Evolutionary conservation across 2,113 vertebrate genomes (phyloP), one percentile per base, ranked within the genome.

Genomic region (Macrotus californicus): DNA sequence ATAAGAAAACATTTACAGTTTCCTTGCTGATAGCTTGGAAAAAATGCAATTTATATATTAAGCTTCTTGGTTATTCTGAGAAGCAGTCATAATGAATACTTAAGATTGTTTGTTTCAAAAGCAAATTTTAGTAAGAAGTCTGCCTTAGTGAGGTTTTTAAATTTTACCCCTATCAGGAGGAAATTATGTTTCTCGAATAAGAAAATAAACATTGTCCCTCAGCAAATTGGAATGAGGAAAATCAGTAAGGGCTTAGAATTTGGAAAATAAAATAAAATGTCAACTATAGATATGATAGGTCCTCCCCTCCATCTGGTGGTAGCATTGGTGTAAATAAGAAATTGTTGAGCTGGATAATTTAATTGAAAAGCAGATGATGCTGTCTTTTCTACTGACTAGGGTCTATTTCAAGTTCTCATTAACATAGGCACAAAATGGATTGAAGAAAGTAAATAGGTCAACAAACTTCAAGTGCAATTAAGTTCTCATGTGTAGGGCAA

Each of bases 371-470:
- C 73, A 92, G 89, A 85, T 93, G 87, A 96, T 70, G 61, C 83
- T 50, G 15, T 89, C 84, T 95, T 93, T 97, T 87, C 79, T 81
- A 92, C 66, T 77, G 88, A 96, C 90, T 41, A 91, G 81, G 48
- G 75, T 81, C 82, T 97, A 80, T 94, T 97, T 94, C 56, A 95
- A 87, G 86, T 87, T 84, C 93, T 96, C 70, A 97, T 97, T 95
- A 95, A 29, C 89, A 94, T 83, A 96, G 83, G 43, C 90, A 87
- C 50, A 85, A 50, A 81, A 67, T 46, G 1, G 4, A 18, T 76
- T 41, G 84, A 93, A 94, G 96, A 76, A 75, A 97, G 77, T 95
- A 97, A 18, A 43, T 7, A 91, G 96, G 97, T 96, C 81, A 61
- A 73, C 0, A 7, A 95, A 91, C 61, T 80, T 93, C 81, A 34